A percentile compares a stretch with the other conserved stretches of the same genome.
Evolutionary conservation across 2,113 vertebrate genomes (phyloP).

Genomic region (Macquaria australasica): DNA sequence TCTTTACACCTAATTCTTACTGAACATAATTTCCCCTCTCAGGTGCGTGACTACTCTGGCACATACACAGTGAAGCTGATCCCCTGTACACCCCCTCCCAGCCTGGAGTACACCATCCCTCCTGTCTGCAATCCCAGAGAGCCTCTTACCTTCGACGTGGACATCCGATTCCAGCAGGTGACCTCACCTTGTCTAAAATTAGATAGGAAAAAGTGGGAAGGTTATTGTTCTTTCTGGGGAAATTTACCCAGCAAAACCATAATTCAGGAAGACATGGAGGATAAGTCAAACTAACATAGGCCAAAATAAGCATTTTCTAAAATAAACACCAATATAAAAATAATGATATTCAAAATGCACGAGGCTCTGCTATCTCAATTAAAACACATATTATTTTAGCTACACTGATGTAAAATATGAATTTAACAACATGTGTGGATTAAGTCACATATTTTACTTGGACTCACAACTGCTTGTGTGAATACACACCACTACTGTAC

Average conservation of each 20-base stretch:
- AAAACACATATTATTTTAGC: neutral
- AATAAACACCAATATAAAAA: neutral
- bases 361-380: neutral
- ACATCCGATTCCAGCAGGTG: conserved; percentile 98
- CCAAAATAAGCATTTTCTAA: neutral
- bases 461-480: neutral
- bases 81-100: conserved; percentile 87
- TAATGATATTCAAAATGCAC: neutral
- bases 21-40: neutral
- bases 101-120: conserved; percentile 89
- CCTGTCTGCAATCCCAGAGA: conserved; percentile 92
- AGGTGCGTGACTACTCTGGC: conserved; percentile 97
- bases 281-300: neutral
- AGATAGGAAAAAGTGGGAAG: neutral
- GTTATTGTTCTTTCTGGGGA: no score
- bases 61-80: conserved; percentile 91
- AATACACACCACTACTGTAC: neutral
- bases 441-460: neutral
- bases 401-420: neutral
- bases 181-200: neutral
- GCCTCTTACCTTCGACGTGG: conserved; percentile 91
- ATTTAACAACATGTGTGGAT: neutral
- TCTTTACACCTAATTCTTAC: neutral
- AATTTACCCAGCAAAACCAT: neutral
- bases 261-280: neutral